These are phyloP conservation scores for Aphidoletes aphidimyza DNA, from an alignment of 2,888 invertebrate genomes.

Conservation along the genomic window DNA sequence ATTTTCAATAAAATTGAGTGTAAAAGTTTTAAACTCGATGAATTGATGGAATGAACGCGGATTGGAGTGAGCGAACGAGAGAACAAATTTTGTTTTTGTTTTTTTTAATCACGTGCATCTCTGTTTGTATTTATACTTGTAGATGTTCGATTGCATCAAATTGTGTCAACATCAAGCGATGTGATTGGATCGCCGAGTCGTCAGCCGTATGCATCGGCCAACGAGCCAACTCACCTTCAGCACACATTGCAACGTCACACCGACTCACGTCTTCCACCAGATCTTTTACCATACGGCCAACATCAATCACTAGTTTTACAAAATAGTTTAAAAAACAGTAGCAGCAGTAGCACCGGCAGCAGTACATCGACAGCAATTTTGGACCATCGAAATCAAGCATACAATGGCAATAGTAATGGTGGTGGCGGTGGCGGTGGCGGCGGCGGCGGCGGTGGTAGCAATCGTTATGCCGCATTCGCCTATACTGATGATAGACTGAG, in stretches of 20 bases:
- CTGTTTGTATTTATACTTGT: not conserved
- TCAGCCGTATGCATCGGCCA: constrained; percentile 39
- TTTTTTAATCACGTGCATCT: constrained; percentile 4
- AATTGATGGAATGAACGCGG: not conserved
- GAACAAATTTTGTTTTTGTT: too few species aligned
- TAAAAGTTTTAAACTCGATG: not conserved
- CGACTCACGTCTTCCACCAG: constrained; percentile 56
- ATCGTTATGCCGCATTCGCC: not conserved
- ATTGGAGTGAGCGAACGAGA: not conserved
- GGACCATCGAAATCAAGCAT: constrained; percentile 51
- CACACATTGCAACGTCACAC: constrained; percentile 53
- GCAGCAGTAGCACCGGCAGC: constrained; percentile 47
- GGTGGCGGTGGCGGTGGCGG: not conserved
- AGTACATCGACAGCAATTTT: constrained; percentile 54
- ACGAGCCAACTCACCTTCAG: not conserved
- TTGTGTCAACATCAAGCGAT: constrained; percentile 45
- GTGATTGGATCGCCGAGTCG: constrained; percentile 54
- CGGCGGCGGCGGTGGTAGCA: not conserved
- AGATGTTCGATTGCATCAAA: constrained; percentile 52
- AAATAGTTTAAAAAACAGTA: constrained; percentile 53
- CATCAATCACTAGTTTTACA: constrained; percentile 37
- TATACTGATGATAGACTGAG: not conserved
- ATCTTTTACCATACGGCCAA: constrained; percentile 55
- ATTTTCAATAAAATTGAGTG: not conserved
- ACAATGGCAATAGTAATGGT: constrained; percentile 34